Conservation (phyloP, 2,113 vertebrate species). For the Podarcis muralis region DNA sequence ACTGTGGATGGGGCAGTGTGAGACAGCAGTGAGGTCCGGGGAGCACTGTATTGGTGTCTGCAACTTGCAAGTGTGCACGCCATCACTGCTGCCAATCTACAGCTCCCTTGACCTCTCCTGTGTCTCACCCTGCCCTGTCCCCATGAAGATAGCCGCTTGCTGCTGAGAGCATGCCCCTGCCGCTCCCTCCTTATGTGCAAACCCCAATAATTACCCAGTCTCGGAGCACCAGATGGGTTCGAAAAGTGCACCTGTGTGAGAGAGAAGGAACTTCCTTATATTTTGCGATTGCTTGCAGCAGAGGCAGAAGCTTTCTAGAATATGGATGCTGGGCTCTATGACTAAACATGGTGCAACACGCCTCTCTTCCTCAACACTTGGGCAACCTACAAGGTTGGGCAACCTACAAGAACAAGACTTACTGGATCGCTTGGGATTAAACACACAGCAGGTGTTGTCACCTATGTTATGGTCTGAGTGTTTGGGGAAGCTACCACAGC, state of each 20-base stretch:
- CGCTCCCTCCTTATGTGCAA: too few species aligned
- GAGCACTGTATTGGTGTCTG: too few species aligned
- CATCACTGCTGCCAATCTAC: too few species aligned
- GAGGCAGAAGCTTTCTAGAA: not conserved
- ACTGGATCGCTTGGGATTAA: conserved; percentile 35
- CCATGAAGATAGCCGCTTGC: too few species aligned
- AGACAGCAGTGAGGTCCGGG: too few species aligned
- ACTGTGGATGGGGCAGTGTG: too few species aligned
- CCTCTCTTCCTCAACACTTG: conserved; percentile 48
- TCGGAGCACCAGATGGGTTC: not conserved
- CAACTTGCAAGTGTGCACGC: too few species aligned
- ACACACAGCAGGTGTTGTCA: not conserved
- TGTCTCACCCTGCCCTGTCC: too few species aligned
- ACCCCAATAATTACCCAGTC: too few species aligned
- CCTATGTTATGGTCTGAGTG: not conserved
- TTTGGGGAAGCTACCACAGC: not conserved
- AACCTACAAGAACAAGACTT: conserved; percentile 52
- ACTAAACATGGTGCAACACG: conserved; percentile 32
- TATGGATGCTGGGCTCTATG: conserved; percentile 26
- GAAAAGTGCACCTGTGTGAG: not conserved
- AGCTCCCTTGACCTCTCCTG: too few species aligned
- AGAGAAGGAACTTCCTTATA: not conserved
- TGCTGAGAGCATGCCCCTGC: too few species aligned
- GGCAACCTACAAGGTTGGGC: conserved; percentile 51
- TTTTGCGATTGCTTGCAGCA: not conserved